Conservation (phyloP, 2,797 vertebrate genomes). For the Cirrhinus mrigala region DNA sequence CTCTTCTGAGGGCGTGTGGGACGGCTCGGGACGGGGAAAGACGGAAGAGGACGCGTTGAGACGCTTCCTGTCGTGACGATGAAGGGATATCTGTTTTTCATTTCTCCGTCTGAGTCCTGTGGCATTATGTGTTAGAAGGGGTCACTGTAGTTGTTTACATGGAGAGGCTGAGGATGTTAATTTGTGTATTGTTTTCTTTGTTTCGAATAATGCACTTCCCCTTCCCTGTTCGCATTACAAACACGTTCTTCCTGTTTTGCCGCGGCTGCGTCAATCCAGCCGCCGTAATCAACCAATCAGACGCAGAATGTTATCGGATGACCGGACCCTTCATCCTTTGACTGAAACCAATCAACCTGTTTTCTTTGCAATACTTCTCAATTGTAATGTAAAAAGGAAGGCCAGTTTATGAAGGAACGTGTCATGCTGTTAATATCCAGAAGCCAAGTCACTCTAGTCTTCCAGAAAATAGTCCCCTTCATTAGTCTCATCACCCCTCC, state of each 20-base stretch:
- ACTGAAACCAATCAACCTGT: constrained; percentile 4
- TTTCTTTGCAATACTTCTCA: constrained; percentile 35
- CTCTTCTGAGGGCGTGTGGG: constrained; percentile 69
- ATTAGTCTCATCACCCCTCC: constrained; percentile 16
- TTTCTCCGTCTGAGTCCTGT: constrained; percentile 48
- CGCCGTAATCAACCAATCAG: not conserved
- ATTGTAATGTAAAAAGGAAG: constrained; percentile 36
- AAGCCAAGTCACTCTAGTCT: constrained; percentile 55
- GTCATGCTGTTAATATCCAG: constrained; percentile 30
- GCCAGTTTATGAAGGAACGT: constrained; percentile 45
- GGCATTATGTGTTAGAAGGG: constrained; percentile 52
- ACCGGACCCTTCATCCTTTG: constrained; percentile 13
- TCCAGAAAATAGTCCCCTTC: constrained; percentile 42
- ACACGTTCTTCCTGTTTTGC: constrained; percentile 29
- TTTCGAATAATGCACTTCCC: constrained; percentile 48
- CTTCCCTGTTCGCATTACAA: constrained; percentile 22
- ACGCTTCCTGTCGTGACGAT: constrained; percentile 49
- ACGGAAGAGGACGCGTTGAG: constrained; percentile 30
- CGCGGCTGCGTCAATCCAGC: constrained; percentile 8
- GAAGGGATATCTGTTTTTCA: constrained; percentile 65
- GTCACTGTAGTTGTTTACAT: constrained; percentile 60
- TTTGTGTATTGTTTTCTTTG: constrained; percentile 51
- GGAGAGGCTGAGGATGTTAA: constrained; percentile 43
- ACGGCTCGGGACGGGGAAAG: not conserved
- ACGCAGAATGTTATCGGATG: not conserved